phyloP scores from a whole-genome alignment of 2,113 vertebrate genomes.

The Mustelus asterias region DNA sequence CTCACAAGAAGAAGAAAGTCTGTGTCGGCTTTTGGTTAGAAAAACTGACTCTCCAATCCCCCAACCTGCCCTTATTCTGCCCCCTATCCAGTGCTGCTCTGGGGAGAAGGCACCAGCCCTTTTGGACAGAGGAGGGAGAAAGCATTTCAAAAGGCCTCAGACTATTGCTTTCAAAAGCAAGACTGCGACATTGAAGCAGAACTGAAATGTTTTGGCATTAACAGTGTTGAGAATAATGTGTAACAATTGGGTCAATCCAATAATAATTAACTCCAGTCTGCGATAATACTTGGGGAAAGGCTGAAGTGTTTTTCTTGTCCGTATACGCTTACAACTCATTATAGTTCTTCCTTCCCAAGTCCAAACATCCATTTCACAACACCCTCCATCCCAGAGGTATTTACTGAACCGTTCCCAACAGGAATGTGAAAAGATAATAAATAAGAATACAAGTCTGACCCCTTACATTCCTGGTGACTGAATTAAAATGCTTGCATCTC shows the following conservation, averaged over 20 bases:
- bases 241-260: background rate
- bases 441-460: background rate
- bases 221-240: background rate
- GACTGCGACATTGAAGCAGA: background rate
- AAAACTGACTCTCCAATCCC: background rate
- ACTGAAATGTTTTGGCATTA: background rate
- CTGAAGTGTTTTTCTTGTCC: conserved; percentile 4
- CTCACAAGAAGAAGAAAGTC: background rate
- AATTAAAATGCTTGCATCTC: conserved; percentile 11
- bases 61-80: background rate
- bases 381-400: background rate
- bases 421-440: conserved; percentile 23
- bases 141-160: background rate
- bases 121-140: background rate
- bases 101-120: background rate
- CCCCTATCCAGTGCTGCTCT: background rate
- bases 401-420: background rate
- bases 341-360: background rate
- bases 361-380: conserved; percentile 21
- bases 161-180: background rate
- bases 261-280: conserved; percentile 10
- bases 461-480: background rate
- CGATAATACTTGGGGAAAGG: background rate
- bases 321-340: background rate
- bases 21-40: background rate